Conservation (phyloP, 1,140 invertebrate species). For the Bicyclus anynana region DNA sequence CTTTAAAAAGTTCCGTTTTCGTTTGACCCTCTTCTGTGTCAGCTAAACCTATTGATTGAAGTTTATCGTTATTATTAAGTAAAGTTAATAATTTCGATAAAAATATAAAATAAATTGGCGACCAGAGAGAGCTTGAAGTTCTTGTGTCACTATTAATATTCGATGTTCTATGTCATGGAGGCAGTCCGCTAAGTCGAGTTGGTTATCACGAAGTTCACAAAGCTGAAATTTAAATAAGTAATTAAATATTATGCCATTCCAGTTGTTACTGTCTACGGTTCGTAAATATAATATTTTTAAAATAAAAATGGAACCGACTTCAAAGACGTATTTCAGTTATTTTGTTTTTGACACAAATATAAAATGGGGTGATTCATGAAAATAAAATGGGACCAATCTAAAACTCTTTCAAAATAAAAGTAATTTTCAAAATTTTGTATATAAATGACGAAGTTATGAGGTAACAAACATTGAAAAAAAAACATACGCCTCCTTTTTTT, state of each 20-base stretch:
- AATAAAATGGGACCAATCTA: no score
- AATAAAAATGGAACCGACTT: no score
- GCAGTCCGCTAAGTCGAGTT: constrained; percentile 64
- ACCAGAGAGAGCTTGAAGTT: constrained; percentile 33
- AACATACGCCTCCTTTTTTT: no score
- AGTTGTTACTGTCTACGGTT: no score
- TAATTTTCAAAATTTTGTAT: no score
- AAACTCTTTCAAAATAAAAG: no score
- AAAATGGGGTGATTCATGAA: no score
- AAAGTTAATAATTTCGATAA: neutral
- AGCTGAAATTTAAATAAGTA: constrained; percentile 32
- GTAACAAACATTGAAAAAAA: no score
- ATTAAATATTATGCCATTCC: neutral
- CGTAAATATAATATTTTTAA: no score
- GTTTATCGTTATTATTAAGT: neutral
- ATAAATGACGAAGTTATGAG: no score
- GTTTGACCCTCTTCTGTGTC: constrained; percentile 33
- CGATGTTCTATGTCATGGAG: constrained; percentile 60
- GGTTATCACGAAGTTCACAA: constrained; percentile 60
- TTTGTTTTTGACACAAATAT: no score
- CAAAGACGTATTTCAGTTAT: no score
- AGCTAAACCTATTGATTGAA: neutral
- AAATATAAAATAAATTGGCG: neutral
- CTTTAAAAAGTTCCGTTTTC: constrained; percentile 24
- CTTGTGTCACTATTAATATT: constrained; percentile 36